Percentiles rank a stretch among this genome's conserved stretches.
Conservation (phyloP, 2,888 invertebrate genomes). For the Macrosiphum euphorbiae region DNA sequence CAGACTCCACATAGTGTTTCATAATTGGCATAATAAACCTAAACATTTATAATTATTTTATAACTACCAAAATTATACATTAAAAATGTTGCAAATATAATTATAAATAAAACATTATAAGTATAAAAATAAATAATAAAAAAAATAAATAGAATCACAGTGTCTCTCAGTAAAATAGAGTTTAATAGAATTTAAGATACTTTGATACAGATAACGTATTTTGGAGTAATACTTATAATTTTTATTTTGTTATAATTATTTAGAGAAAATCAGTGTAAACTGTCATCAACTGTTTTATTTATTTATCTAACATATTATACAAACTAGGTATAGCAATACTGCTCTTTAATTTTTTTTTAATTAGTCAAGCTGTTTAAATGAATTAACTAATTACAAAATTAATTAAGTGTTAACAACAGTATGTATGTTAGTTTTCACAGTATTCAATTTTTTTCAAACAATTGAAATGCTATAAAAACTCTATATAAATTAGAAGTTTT, state of each 20-base stretch:
- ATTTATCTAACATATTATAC: background rate
- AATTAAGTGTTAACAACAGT: background rate
- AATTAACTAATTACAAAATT: background rate
- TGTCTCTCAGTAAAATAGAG: background rate
- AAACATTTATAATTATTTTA: conserved; percentile 64
- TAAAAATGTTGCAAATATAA: background rate
- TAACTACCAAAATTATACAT: background rate
- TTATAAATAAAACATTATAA: background rate
- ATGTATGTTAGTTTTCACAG: background rate
- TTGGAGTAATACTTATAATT: background rate
- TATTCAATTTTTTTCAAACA: background rate
- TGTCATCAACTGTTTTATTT: background rate
- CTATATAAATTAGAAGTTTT: background rate
- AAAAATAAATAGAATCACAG: background rate
- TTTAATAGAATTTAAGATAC: too few species aligned
- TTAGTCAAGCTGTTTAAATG: background rate
- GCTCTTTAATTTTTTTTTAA: background rate
- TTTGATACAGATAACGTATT: background rate
- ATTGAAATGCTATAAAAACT: background rate
- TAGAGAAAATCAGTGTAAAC: background rate
- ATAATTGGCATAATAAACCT: conserved; percentile 97
- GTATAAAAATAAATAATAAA: background rate
- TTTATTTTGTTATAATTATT: background rate
- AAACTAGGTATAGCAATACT: background rate
- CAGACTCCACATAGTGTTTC: conserved; percentile 99